Conservation (phyloP, 2,113 vertebrate species). For the Anas platyrhynchos region DNA sequence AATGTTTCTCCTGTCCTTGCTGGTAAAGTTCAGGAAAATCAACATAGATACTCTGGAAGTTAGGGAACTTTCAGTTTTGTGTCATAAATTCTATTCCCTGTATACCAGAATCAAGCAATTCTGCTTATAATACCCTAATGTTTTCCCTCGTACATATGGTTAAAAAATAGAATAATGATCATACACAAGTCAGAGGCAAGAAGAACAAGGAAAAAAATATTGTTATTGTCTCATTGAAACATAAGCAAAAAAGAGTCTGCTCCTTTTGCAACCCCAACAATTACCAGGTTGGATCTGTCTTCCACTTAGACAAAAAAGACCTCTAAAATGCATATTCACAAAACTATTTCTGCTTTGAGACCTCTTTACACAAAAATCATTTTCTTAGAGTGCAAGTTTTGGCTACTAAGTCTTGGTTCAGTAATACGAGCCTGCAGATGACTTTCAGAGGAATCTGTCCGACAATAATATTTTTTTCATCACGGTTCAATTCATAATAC, state of each 20-base stretch:
- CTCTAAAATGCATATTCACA: background rate
- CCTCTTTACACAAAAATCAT: background rate
- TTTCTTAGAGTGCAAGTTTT: background rate
- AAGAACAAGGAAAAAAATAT: background rate
- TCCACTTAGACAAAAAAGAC: background rate
- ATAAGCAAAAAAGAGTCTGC: background rate
- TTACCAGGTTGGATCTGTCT: background rate
- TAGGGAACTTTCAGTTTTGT: background rate
- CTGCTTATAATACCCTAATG: background rate
- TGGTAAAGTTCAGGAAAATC: background rate
- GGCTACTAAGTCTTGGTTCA: background rate
- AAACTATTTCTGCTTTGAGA: background rate
- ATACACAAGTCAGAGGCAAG: background rate
- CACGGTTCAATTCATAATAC: conserved; percentile 18
- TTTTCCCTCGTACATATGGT: background rate
- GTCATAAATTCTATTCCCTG: background rate
- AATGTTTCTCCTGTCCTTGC: background rate
- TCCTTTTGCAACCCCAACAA: background rate
- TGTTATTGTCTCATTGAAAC: background rate
- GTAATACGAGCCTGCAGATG: background rate
- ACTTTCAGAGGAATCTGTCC: background rate
- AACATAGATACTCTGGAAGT: background rate
- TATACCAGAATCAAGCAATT: background rate
- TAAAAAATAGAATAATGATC: background rate
- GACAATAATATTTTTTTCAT: conserved; percentile 14